Evolutionary conservation across 2,113 vertebrate genomes (phyloP).

Genomic region (Ornithorhynchus anatinus): DNA sequence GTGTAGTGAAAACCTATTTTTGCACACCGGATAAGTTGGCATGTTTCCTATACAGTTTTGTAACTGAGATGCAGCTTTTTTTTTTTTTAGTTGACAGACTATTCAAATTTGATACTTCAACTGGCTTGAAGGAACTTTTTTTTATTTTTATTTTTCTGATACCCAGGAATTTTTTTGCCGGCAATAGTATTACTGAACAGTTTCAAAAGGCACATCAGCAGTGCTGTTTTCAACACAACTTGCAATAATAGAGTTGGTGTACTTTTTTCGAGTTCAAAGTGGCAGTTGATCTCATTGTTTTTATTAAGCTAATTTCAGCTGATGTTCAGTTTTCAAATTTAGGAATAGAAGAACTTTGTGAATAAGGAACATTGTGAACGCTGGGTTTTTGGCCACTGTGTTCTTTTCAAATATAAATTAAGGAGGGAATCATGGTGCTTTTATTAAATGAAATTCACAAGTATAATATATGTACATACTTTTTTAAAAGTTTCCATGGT

Average conservation of each 20-base stretch:
- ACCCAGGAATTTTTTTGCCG: slow-evolving; percentile 71
- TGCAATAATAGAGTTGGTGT: slow-evolving; percentile 71
- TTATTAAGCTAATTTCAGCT: slow-evolving; percentile 52
- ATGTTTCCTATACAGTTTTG: slow-evolving; percentile 77
- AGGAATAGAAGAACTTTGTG: slow-evolving; percentile 42
- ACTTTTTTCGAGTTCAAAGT: slow-evolving; percentile 46
- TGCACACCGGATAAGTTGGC: slow-evolving; percentile 68
- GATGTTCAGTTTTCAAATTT: slow-evolving; percentile 41
- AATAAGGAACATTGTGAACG: slow-evolving; percentile 40
- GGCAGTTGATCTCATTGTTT: slow-evolving; percentile 45
- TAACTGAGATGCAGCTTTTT: slow-evolving; percentile 71
- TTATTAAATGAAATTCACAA: slow-evolving; percentile 64
- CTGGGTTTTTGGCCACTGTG: slow-evolving; percentile 61
- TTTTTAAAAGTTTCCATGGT: slow-evolving; percentile 69
- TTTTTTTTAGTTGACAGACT: slow-evolving; percentile 71
- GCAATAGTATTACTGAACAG: slow-evolving; percentile 71
- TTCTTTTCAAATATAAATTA: slow-evolving; percentile 63
- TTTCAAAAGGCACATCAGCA: slow-evolving; percentile 50
- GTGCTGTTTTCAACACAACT: slow-evolving; percentile 65
- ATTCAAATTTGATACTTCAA: slow-evolving; percentile 76
- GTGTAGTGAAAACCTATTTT: slow-evolving; percentile 73
- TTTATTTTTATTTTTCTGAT: slow-evolving; percentile 73
- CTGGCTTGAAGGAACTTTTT: slow-evolving; percentile 79
- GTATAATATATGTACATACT: slow-evolving; percentile 72
- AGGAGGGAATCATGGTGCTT: slow-evolving; percentile 76